Evolutionary conservation across 2,888 invertebrate genomes (phyloP).

Genomic region (Cataglyphis albicans): DNA sequence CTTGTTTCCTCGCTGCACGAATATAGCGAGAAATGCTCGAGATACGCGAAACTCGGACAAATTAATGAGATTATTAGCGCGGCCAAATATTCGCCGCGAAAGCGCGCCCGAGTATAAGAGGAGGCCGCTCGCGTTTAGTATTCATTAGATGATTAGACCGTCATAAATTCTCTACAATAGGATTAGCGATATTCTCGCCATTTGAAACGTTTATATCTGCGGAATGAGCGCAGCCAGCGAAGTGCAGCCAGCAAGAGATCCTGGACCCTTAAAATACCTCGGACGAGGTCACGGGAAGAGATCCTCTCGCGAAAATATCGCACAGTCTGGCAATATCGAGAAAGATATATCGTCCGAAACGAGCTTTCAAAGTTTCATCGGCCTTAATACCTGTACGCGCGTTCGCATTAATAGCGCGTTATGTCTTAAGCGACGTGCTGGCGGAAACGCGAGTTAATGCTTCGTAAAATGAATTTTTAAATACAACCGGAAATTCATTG

Average conservation of each 20-base stretch:
- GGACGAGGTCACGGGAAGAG: constrained; percentile 39
- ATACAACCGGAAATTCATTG: constrained; percentile 43
- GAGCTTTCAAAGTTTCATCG: constrained; percentile 54
- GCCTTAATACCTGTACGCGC: constrained; percentile 36
- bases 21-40: constrained; percentile 30
- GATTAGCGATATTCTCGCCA: constrained; percentile 52
- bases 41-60: constrained; percentile 43
- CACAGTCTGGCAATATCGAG: constrained; percentile 42
- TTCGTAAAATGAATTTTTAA: constrained; percentile 41
- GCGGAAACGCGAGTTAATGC: constrained; percentile 28
- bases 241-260: constrained; percentile 12
- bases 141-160: constrained; percentile 49
- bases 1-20: not conserved
- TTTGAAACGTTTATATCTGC: constrained; percentile 55
- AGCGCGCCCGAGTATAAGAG: constrained; percentile 6
- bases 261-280: constrained; percentile 28
- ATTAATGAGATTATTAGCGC: constrained; percentile 53
- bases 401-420: constrained; percentile 42
- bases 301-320: constrained; percentile 45
- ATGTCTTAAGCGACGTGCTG: constrained; percentile 36
- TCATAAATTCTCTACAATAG: constrained; percentile 57
- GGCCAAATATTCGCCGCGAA: constrained; percentile 40
- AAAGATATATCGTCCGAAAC: constrained; percentile 52
- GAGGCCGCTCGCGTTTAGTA: constrained; percentile 35
- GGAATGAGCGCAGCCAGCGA: constrained; percentile 12